Evolutionary conservation across 2,888 invertebrate species (phyloP).

Genomic region (Habroteleia sp.): DNA sequence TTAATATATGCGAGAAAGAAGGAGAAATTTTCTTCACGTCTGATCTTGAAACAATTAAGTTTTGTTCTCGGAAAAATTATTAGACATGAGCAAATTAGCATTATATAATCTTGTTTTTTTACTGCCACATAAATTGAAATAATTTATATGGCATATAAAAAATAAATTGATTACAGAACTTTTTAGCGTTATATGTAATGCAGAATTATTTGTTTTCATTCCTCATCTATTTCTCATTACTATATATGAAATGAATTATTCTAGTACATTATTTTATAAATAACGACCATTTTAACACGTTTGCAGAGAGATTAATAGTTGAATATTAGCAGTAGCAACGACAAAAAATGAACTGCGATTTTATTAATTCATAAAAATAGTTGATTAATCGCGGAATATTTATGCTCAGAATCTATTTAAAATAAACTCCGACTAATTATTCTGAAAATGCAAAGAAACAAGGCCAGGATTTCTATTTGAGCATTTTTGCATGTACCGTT

Average conservation of each 20-base stretch:
- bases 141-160: too few species aligned
- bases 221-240: too few species aligned
- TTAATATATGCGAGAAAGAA: too few species aligned
- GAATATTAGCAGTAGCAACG: slow-evolving; percentile 6
- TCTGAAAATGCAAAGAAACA: slow-evolving; percentile 16
- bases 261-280: neutral
- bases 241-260: slow-evolving; percentile 6
- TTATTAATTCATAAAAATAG: slow-evolving; percentile 3
- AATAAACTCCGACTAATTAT: slow-evolving; percentile 13
- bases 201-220: too few species aligned
- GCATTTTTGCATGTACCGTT: slow-evolving; percentile 36
- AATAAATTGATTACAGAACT: too few species aligned
- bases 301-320: slow-evolving; percentile 7
- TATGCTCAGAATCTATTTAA: slow-evolving; percentile 19
- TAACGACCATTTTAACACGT: neutral
- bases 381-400: slow-evolving; percentile 14
- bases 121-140: too few species aligned
- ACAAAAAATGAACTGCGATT: neutral
- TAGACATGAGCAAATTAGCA: too few species aligned
- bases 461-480: slow-evolving; percentile 4
- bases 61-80: too few species aligned
- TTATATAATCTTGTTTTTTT: too few species aligned
- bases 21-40: too few species aligned
- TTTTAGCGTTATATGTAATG: too few species aligned
- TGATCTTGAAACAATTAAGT: too few species aligned